phyloP scores from a whole-genome alignment of 2,888 invertebrate species.

The Ashinkailepas kermadecensis region DNA sequence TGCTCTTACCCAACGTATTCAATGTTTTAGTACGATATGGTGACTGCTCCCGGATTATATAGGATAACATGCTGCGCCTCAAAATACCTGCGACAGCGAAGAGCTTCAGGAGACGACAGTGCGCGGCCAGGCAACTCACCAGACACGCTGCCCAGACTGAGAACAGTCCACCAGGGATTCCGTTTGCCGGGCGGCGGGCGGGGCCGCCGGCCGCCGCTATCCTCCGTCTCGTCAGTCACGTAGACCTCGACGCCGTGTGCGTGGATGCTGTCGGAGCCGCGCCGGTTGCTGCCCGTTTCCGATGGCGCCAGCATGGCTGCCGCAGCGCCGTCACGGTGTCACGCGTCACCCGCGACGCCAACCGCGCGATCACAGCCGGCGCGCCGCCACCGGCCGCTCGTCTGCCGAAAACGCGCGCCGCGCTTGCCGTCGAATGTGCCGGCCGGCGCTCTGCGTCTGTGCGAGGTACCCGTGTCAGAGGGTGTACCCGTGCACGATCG shows the following conservation, averaged over 20 bases:
- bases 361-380: too few species aligned
- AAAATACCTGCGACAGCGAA: too few species aligned
- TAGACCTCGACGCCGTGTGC: background rate
- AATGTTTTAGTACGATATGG: too few species aligned
- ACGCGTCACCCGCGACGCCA: too few species aligned
- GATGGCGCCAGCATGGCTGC: background rate
- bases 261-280: background rate
- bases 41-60: too few species aligned
- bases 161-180: slow-evolving; percentile 1
- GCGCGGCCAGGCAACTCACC: background rate
- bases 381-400: background rate
- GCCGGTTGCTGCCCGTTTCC: background rate
- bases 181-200: background rate
- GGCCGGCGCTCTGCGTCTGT: background rate
- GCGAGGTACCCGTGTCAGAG: too few species aligned
- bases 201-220: background rate
- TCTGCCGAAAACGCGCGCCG: background rate
- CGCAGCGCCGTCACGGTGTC: background rate
- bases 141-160: slow-evolving; percentile 1
- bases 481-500: too few species aligned
- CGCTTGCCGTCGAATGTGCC: background rate
- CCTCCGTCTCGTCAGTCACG: background rate
- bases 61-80: too few species aligned
- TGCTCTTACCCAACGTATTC: too few species aligned
- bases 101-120: too few species aligned